Evolutionary conservation across 2,113 vertebrate genomes (phyloP).

Genomic region (Nyctibius bracteatus): DNA sequence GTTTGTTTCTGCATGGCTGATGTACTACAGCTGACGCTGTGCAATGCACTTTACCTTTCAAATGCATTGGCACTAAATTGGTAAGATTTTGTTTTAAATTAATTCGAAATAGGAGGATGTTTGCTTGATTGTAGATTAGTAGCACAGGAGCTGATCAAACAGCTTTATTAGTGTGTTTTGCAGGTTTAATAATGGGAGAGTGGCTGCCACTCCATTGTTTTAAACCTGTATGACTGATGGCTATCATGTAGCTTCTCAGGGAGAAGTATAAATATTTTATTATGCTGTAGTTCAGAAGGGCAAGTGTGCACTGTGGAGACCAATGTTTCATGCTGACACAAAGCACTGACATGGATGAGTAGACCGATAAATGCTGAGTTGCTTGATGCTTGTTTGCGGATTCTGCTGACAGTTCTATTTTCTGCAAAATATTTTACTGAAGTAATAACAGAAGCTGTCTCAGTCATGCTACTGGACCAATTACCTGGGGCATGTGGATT

Average conservation of each 20-base stretch:
- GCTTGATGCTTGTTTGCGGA: constrained; percentile 23
- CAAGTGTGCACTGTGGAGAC: constrained; percentile 35
- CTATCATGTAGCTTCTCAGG: constrained; percentile 18
- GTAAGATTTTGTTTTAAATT: background rate
- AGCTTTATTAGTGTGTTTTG: background rate
- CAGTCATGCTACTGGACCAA: background rate
- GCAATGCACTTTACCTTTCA: background rate
- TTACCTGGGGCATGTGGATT: fast-evolving
- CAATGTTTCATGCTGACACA: constrained; percentile 41
- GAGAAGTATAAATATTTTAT: constrained; percentile 37
- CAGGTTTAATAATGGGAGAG: background rate
- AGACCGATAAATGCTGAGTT: constrained; percentile 51
- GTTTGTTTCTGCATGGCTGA: background rate
- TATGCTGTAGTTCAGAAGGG: constrained; percentile 29
- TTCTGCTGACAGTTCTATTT: constrained; percentile 59
- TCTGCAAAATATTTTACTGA: constrained; percentile 30
- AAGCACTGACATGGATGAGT: constrained; percentile 53
- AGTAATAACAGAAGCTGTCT: constrained; percentile 5
- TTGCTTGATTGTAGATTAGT: background rate
- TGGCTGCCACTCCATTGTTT: background rate
- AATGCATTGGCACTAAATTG: background rate
- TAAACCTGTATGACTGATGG: constrained; percentile 43
- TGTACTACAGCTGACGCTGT: background rate
- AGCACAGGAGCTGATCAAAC: background rate
- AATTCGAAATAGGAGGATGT: background rate